These are phyloP conservation scores for Lysandra coridon DNA, from an alignment of 2,888 invertebrate genomes.

Conservation along the genomic window DNA sequence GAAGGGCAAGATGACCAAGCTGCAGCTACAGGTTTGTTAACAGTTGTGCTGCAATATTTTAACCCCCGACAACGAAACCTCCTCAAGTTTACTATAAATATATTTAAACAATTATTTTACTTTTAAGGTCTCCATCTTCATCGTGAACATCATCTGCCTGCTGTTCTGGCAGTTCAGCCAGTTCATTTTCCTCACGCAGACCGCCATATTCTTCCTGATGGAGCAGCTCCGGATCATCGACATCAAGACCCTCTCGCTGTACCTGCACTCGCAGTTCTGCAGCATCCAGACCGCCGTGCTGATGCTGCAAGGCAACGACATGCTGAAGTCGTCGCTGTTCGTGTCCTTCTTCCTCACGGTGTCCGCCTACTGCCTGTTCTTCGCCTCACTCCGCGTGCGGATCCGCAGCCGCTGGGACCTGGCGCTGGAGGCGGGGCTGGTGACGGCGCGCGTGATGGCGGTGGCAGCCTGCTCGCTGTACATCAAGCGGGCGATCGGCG, in stretches of 20 bases:
- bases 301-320: conserved; percentile 68
- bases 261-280: conserved; percentile 69
- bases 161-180: conserved; percentile 91
- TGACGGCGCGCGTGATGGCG: conserved; percentile 52
- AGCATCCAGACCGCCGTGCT: conserved; percentile 66
- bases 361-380: conserved; percentile 59
- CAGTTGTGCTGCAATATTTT: too few species aligned
- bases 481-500: conserved; percentile 64
- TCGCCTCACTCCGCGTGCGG: conserved; percentile 59
- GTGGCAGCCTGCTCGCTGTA: conserved; percentile 54
- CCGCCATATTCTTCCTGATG: conserved; percentile 85
- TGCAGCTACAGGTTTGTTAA: conserved; percentile 46
- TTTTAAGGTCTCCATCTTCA: conserved; percentile 64
- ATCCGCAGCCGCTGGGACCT: conserved; percentile 57
- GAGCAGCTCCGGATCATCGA: conserved; percentile 81
- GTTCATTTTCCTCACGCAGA: conserved; percentile 89
- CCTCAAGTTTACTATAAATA: too few species aligned
- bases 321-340: conserved; percentile 75
- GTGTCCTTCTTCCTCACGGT: conserved; percentile 68
- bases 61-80: not conserved
- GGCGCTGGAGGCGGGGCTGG: conserved; percentile 55
- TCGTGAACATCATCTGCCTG: conserved; percentile 71
- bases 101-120: not conserved
- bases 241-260: conserved; percentile 57
- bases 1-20: conserved; percentile 44